Percentiles rank a stretch among this genome's conserved stretches.
Conservation (phyloP, 1,140 invertebrate species). For the Antheraea pernyi region DNA sequence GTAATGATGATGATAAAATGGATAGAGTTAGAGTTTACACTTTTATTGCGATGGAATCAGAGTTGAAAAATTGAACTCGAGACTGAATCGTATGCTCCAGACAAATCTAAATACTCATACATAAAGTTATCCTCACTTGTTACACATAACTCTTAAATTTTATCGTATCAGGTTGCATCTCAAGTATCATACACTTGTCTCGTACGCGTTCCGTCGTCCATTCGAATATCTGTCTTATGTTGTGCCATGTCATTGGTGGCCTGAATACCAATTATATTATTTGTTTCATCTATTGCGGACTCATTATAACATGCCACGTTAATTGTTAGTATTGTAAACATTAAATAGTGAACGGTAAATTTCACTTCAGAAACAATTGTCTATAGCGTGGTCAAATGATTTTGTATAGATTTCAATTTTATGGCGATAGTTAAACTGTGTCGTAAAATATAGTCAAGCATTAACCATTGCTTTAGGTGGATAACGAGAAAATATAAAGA, state of each 20-base stretch:
- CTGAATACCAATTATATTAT: neutral
- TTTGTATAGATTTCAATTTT: conserved; percentile 6
- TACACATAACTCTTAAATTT: neutral
- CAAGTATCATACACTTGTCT: neutral
- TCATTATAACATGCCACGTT: neutral
- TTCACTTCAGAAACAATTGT: too few relatives aligned
- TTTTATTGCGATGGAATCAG: too few relatives aligned
- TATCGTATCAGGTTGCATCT: neutral
- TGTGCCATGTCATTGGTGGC: neutral
- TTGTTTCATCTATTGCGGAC: neutral
- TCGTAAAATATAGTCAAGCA: too few relatives aligned
- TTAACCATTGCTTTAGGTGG: too few relatives aligned
- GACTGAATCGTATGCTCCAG: too few relatives aligned
- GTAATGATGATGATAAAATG: too few relatives aligned
- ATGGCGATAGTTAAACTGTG: neutral
- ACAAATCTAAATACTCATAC: too few relatives aligned
- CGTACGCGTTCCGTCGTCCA: neutral
- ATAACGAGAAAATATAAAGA: too few relatives aligned
- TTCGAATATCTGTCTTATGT: neutral
- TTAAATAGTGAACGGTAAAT: too few relatives aligned
- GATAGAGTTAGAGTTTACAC: too few relatives aligned
- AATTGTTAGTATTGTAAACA: neutral
- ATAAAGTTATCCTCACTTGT: neutral
- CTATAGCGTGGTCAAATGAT: neutral
- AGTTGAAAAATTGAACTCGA: too few relatives aligned